Percentiles rank a stretch among this genome's conserved stretches.
Evolutionary conservation across 2,113 vertebrate species (phyloP).

Genomic region (Corythaeola cristata): DNA sequence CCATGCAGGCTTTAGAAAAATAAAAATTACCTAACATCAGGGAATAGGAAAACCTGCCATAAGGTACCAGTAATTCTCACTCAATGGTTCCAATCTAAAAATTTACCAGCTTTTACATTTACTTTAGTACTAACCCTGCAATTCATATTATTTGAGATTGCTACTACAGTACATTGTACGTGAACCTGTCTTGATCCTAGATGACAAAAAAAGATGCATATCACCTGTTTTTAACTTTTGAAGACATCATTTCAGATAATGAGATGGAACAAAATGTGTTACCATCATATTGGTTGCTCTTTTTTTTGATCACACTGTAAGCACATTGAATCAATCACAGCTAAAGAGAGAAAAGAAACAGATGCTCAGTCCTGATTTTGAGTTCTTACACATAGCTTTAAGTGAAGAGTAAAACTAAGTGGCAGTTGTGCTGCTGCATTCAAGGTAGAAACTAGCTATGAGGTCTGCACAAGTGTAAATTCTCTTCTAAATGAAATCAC

Average conservation of each 20-base stretch:
- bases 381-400: not conserved
- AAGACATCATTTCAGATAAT: not conserved
- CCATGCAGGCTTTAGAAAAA: not conserved
- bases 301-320: not conserved
- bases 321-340: not conserved
- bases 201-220: not conserved
- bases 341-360: not conserved
- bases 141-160: not conserved
- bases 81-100: not conserved
- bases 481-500: not conserved
- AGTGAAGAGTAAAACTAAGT: not conserved
- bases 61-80: not conserved
- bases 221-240: not conserved
- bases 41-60: not conserved
- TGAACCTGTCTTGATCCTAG: not conserved
- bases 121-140: not conserved
- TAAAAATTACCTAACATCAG: not conserved
- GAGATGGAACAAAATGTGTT: not conserved
- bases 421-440: not conserved
- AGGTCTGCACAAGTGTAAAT: not conserved
- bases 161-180: not conserved
- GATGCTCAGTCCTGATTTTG: not conserved
- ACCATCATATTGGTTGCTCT: not conserved
- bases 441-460: not conserved
- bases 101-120: not conserved